Evolutionary conservation across 1,140 invertebrate genomes (phyloP), one percentile per base, ranked within the genome.

Genomic region (Cydia splendana): DNA sequence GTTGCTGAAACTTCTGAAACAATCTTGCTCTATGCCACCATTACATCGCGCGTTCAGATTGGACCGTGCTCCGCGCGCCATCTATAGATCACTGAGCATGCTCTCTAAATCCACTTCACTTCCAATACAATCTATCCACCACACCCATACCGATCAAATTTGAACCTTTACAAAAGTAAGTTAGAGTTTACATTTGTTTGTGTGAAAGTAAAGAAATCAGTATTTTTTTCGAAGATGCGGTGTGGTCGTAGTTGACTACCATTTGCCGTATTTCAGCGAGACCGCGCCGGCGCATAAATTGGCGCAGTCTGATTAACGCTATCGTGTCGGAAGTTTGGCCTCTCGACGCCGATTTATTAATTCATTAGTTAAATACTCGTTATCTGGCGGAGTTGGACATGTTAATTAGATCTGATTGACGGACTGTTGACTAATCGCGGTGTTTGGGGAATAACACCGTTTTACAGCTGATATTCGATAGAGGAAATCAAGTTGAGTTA

Each of bases 61-160:
- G 82, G 84, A 84, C 86, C 83, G 81, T 84, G 82, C 84, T 82
- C 78, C 79, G 80, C 83, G 84, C 80, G 76, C 84, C 84, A 88
- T 90, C 88, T 89, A 90, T 90, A 91, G 82, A 90, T 91, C 88
- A 90, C 84, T 89, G 85, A 82, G 86, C 85, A 86, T 87, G 85
- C 87, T 85, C 88, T 85, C 84, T 84, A 86, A 57, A 75, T 84
- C 85, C 83, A 80, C 85, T 15, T 88, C 83, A 85, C 82, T 82
- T 84, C 83, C 81, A 79, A 86, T 85, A 91, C 85, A 87, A 86
- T 84, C 86, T 88, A 86, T 85, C 84, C 80, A 75, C 81, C 48
- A 78, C 62, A 69, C 74, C 65, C 65, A 34, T 48, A 4, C 34
- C 45, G 74, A 74, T 57, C 65, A 24, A 30, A 85, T 74, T 79